Conservation (phyloP, 2,888 invertebrate genomes). For the Tinea pellionella region DNA sequence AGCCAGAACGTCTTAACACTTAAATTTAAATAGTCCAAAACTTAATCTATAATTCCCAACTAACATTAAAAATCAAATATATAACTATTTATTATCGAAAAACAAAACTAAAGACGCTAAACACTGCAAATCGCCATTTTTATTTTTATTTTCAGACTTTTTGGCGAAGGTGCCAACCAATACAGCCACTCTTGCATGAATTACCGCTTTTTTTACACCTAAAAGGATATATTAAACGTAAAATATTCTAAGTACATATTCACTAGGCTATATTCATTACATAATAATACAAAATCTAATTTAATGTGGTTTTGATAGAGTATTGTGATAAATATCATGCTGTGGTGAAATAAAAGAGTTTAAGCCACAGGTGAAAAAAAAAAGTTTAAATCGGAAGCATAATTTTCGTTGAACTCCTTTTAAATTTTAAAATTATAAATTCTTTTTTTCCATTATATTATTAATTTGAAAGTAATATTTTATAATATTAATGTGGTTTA, state of each 20-base stretch:
- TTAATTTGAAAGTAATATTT: background rate
- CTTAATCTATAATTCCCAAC: background rate
- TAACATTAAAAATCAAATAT: background rate
- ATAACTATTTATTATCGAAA: background rate
- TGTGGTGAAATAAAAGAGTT: no score
- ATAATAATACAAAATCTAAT: no score
- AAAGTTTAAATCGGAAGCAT: background rate
- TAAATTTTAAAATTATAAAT: no score
- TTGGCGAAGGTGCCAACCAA: background rate
- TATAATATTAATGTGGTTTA: background rate
- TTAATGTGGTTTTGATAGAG: no score
- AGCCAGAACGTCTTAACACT: background rate
- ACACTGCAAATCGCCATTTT: background rate
- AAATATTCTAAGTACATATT: no score
- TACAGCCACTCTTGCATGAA: no score
- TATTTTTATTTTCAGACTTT: background rate
- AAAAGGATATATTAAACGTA: no score
- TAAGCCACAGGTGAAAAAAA: background rate
- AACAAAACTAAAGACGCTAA: background rate
- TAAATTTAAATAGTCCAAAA: background rate
- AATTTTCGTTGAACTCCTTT: background rate
- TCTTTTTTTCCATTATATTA: background rate
- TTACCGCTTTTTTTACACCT: no score
- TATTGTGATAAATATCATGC: no score
- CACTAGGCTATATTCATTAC: no score